Evolutionary conservation across 2,888 invertebrate genomes (phyloP), one percentile per base, ranked within the genome.

Genomic region (Lasioglossum calceatum): DNA sequence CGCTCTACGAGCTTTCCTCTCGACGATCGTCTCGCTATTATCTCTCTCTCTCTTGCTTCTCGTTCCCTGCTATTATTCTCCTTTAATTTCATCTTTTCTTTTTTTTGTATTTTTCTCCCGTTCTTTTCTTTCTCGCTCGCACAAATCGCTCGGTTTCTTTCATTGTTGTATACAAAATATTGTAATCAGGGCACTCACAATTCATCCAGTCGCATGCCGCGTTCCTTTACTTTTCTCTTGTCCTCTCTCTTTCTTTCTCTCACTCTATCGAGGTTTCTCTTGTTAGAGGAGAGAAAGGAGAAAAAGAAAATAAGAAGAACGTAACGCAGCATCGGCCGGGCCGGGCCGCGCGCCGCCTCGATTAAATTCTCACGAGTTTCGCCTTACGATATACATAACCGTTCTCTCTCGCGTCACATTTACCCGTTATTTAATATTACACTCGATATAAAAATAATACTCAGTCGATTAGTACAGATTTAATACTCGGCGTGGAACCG

Each of bases 391-490:
- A 83, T 74, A 32, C 32, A 83, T 84, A 72, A 83, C 79, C 50
- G 14, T 70, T 58, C 64, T 75, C 74, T 50, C 61, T 77, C 83
- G 75, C 79, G 32, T 77, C 67, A 72, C 82, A 84, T 82, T 88
- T 85, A 87, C 80, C 58, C 86, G 72, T 89, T 89, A 87, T 86
- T 70, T 85, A 79, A 81, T 86, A 90, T 90, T 89, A 90, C 86
- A 92, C 90, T 91, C 90, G 86, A 92, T 93, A 93, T 91, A 94
- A 94, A 94, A 94, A 94, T 94, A 94, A 94, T 94, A 94, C 93
- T 94, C 94, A 94, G 94, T 94, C 94, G 89, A 94, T 94, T 91
- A 92, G 90, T 93, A 93, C 92, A 89, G 91, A 94, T 94, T 79
- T 93, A 94, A 93, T 94, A 94, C 92, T 93, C 93, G 87, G 89